Percentiles rank a stretch among this genome's conserved stretches.
Conservation (phyloP, 2,113 vertebrate species). For the Apteryx mantelli region DNA sequence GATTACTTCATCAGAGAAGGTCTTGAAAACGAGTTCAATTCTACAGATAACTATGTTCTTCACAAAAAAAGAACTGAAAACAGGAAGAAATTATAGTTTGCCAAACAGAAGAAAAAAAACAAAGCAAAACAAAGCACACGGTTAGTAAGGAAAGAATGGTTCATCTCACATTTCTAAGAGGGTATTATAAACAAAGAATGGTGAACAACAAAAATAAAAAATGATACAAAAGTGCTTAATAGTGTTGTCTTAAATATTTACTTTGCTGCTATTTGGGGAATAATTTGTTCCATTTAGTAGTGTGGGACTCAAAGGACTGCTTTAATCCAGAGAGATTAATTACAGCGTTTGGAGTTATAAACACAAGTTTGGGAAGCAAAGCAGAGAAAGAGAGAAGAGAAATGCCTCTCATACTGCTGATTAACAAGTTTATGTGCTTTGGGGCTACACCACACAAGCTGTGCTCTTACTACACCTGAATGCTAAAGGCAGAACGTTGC, state of each 20-base stretch:
- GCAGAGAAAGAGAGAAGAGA: neutral
- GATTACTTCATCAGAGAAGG: neutral
- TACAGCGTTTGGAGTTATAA: constrained; percentile 48
- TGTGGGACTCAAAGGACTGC: constrained; percentile 55
- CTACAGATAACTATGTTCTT: constrained; percentile 29
- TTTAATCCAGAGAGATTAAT: constrained; percentile 72
- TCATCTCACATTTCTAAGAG: constrained; percentile 33
- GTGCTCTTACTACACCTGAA: neutral
- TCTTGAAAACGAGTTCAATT: constrained; percentile 39
- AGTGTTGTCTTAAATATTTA: constrained; percentile 64
- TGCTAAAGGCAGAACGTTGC: neutral
- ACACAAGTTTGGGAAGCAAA: constrained; percentile 12
- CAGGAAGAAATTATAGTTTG: neutral
- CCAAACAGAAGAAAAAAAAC: neutral
- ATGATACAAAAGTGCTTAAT: neutral
- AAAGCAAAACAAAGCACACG: neutral
- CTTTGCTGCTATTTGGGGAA: constrained; percentile 58
- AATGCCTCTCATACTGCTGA: neutral
- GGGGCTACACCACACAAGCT: neutral
- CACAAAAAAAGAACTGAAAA: constrained; percentile 28
- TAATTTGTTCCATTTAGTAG: constrained; percentile 68
- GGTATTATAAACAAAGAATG: constrained; percentile 35
- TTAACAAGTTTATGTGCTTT: neutral
- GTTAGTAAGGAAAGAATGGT: constrained; percentile 20
- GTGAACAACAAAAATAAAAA: constrained; percentile 37